Evolutionary conservation across 2,888 invertebrate species (phyloP).

Genomic region (Chironomus tentans): DNA sequence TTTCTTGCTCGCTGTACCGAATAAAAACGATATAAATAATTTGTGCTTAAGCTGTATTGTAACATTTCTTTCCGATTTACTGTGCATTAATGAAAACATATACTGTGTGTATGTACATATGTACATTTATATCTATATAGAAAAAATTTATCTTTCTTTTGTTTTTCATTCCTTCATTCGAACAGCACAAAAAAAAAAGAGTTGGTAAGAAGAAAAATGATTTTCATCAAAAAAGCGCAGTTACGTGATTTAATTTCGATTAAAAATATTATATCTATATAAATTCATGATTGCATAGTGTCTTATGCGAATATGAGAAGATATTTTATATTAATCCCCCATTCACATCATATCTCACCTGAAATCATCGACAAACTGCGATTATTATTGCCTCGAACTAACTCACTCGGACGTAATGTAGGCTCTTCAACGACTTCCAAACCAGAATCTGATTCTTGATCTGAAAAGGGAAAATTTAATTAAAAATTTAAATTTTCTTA

Average conservation of each 20-base stretch:
- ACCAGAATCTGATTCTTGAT: constrained; percentile 40
- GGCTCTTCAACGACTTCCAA: constrained; percentile 58
- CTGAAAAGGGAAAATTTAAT: too few relatives aligned
- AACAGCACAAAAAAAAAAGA: too few relatives aligned
- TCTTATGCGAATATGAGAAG: neutral
- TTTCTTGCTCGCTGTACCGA: constrained; percentile 43
- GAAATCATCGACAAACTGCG: constrained; percentile 49
- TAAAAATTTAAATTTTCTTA: constrained; percentile 19
- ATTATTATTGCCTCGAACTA: constrained; percentile 50
- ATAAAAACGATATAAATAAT: constrained; percentile 26
- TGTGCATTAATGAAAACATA: constrained; percentile 10
- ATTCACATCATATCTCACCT: constrained; percentile 40
- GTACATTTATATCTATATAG: neutral
- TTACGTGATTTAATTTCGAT: neutral
- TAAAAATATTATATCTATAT: neutral
- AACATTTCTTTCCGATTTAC: constrained; percentile 2
- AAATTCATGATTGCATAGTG: neutral
- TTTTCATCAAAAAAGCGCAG: neutral
- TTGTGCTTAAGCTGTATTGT: constrained; percentile 4
- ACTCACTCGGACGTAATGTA: constrained; percentile 55
- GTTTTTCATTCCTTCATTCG: neutral
- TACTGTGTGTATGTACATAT: neutral
- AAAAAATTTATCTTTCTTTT: neutral
- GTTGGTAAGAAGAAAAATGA: neutral
- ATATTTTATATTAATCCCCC: neutral